Conservation (phyloP, 1,140 invertebrate genomes). For the Micrasema longulum region DNA sequence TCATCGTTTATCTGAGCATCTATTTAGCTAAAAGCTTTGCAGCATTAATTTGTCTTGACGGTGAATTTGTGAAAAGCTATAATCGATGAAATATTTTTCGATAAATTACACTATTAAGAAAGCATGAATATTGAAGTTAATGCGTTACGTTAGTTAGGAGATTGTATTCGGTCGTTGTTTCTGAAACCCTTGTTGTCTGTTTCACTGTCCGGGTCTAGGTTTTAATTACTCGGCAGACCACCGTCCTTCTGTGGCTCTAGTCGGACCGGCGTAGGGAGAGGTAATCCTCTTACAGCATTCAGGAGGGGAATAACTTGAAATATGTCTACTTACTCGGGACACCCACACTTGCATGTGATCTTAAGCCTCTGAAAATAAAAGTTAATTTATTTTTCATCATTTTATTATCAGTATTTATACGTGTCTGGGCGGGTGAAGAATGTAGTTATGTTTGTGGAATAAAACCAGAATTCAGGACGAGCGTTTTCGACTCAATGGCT, state of each 20-base stretch:
- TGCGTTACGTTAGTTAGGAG: background rate
- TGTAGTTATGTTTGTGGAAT: too few species aligned
- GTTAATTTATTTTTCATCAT: background rate
- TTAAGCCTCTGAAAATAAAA: background rate
- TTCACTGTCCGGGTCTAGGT: constrained; percentile 8
- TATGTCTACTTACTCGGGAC: constrained; percentile 1
- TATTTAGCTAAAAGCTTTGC: too few species aligned
- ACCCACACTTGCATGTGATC: background rate
- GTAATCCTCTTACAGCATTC: constrained; percentile 13
- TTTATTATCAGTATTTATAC: background rate
- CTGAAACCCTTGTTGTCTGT: background rate
- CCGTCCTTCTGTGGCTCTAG: background rate
- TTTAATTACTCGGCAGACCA: constrained; percentile 16
- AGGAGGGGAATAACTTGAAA: constrained; percentile 11
- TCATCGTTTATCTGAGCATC: too few species aligned
- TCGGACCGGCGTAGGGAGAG: background rate
- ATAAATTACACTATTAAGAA: too few species aligned
- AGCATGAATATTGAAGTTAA: background rate
- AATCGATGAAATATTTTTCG: too few species aligned
- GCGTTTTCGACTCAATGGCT: too few species aligned
- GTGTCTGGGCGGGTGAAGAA: too few species aligned
- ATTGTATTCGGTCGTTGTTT: background rate
- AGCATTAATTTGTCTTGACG: too few species aligned
- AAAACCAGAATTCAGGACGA: too few species aligned
- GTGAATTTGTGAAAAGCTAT: too few species aligned